Conservation (phyloP, 2,797 vertebrate genomes). For the Luscinia megarhynchos region DNA sequence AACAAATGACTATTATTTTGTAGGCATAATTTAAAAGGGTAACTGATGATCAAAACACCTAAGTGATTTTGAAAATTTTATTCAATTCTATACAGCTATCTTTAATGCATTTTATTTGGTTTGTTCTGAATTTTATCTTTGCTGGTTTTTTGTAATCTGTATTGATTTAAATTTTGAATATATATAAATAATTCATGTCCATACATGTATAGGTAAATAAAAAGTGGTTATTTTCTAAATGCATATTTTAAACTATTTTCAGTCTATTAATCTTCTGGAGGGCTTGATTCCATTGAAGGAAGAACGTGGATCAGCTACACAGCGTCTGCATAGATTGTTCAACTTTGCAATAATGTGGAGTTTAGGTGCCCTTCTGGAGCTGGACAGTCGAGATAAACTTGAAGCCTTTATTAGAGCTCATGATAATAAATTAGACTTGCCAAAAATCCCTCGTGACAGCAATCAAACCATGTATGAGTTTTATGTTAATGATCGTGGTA, state of each 20-base stretch:
- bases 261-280: conserved; percentile 81
- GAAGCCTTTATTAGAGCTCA: conserved; percentile 75
- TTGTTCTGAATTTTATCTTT: background rate
- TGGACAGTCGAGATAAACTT: conserved; percentile 77
- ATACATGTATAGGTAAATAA: background rate
- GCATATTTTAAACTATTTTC: conserved; percentile 46
- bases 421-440: conserved; percentile 73
- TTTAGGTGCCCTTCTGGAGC: conserved; percentile 79
- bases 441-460: conserved; percentile 55
- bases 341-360: conserved; percentile 82
- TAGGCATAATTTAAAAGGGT: background rate
- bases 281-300: conserved; percentile 79
- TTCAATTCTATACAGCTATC: background rate
- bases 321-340: conserved; percentile 77
- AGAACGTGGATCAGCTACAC: conserved; percentile 57
- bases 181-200: background rate
- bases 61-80: background rate
- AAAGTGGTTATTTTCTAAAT: background rate
- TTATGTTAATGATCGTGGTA: conserved; percentile 76
- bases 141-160: background rate
- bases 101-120: background rate
- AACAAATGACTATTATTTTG: background rate
- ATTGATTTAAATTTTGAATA: background rate
- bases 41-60: background rate
- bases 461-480: conserved; percentile 80